Conservation (phyloP, 2,797 vertebrate species). For the Sphenopsis melanotis region DNA sequence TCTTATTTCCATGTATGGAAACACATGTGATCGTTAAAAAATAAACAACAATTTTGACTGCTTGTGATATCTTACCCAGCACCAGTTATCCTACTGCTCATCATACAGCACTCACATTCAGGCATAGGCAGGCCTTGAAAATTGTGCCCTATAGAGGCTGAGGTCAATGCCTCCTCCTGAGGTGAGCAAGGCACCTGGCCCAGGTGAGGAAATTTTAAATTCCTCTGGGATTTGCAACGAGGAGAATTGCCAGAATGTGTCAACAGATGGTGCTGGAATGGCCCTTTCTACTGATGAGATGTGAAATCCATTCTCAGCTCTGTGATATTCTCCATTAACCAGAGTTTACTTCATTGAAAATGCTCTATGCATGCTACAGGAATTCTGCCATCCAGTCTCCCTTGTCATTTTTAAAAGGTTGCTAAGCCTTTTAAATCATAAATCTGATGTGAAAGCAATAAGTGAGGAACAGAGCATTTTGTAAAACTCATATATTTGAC, state of each 20-base stretch:
- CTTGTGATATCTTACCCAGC: neutral
- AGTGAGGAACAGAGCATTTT: neutral
- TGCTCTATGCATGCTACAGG: rapidly evolving
- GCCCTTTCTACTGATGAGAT: neutral
- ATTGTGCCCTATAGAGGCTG: neutral
- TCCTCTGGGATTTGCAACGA: neutral
- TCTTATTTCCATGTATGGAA: neutral
- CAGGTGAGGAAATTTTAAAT: neutral
- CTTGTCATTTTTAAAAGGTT: neutral
- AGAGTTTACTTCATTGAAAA: neutral
- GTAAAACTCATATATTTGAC: neutral
- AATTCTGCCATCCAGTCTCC: neutral
- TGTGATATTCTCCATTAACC: neutral
- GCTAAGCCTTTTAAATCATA: neutral
- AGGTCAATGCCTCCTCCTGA: neutral
- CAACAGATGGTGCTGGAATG: neutral
- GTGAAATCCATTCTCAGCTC: neutral
- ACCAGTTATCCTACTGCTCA: neutral
- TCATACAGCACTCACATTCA: rapidly evolving
- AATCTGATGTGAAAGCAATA: neutral
- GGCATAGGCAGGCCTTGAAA: neutral
- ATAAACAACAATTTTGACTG: neutral
- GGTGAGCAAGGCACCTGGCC: neutral
- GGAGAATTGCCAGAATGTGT: neutral
- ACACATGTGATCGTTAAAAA: neutral